Conservation (phyloP, 1,140 invertebrate genomes). For the Papilio dardanus region DNA sequence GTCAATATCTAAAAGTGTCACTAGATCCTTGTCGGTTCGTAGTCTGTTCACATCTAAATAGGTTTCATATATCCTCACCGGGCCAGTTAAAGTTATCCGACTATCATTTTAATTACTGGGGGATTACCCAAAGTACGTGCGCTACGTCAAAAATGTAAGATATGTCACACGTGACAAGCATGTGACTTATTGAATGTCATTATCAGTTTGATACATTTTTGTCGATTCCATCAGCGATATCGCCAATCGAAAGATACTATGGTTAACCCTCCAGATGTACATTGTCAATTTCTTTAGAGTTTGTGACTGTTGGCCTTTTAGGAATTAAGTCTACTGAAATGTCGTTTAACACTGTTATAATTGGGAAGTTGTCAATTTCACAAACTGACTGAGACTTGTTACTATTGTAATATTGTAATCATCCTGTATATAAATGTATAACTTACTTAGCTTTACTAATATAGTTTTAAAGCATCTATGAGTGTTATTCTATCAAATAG, state of each 20-base stretch:
- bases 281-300: slow-evolving; percentile 30
- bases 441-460: slow-evolving; percentile 31
- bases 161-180: too few species aligned
- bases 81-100: background rate
- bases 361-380: slow-evolving; percentile 57
- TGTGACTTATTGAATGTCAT: too few species aligned
- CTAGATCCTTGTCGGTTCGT: background rate
- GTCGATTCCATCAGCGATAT: too few species aligned
- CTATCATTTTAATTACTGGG: too few species aligned
- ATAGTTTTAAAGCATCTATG: slow-evolving; percentile 14
- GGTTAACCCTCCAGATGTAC: too few species aligned
- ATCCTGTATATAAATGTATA: slow-evolving; percentile 42
- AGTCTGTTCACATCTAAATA: too few species aligned
- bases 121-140: too few species aligned
- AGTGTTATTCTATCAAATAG: slow-evolving; percentile 20
- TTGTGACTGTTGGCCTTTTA: slow-evolving; percentile 34
- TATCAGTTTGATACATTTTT: too few species aligned
- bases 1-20: background rate
- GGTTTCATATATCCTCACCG: too few species aligned
- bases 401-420: slow-evolving; percentile 46
- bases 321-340: slow-evolving; percentile 32
- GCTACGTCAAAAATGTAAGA: too few species aligned
- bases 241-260: too few species aligned
- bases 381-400: slow-evolving; percentile 63
- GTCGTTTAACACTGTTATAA: slow-evolving; percentile 32